Base-by-base conservation (phyloP, 2,113 vertebrate genomes). In the Microcebus ravelobensis region DNA sequence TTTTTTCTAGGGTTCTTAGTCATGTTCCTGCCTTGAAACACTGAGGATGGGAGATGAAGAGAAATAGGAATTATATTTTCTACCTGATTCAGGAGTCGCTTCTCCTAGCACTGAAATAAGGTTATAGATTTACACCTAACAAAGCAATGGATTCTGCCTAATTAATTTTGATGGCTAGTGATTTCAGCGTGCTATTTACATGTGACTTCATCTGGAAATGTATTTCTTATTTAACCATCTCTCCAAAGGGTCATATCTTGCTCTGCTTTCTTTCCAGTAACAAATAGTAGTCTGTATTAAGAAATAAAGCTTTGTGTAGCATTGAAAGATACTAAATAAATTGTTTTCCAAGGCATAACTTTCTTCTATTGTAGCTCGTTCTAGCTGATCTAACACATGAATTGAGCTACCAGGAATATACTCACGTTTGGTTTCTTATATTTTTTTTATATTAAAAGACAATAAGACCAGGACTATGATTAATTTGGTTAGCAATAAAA, bases 261-360 rank as follows among this genome's bases (percentile, higher is more conserved):
- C 70, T 83, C 97, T 96, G 52, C 94, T 96, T 94, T 95, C 89
- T 97, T 97, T 92, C 0, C 0, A 93, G 94, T 77, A 87, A 97
- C 57, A 97, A 98, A 73, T 89, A 96, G 67, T 90, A 96, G 87
- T 95, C 95, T 36, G 55, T 92, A 97, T 94, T 97, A 97, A 97
- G 92, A 80, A 97, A 98, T 61, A 97, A 79, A 98, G 96, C 77
- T 96, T 68, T 93, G 84, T 97, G 86, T 85, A 97, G 96, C 92
- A 96, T 94, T 97, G 90, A 94, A 97, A 95, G 92, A 50, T 88
- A 96, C 76, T 61, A 95, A 98, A 97, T 89, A 63, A 65, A 98
- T 97, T 97, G 88, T 97, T 98, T 98, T 98, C 95, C 83, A 98
- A 97, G 94, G 96, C 86, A 86, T 97, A 98, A 97, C 92, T 97